These are phyloP conservation scores for Uropetala carovei DNA, from an alignment of 2,888 invertebrate genomes.

Conservation along the genomic window DNA sequence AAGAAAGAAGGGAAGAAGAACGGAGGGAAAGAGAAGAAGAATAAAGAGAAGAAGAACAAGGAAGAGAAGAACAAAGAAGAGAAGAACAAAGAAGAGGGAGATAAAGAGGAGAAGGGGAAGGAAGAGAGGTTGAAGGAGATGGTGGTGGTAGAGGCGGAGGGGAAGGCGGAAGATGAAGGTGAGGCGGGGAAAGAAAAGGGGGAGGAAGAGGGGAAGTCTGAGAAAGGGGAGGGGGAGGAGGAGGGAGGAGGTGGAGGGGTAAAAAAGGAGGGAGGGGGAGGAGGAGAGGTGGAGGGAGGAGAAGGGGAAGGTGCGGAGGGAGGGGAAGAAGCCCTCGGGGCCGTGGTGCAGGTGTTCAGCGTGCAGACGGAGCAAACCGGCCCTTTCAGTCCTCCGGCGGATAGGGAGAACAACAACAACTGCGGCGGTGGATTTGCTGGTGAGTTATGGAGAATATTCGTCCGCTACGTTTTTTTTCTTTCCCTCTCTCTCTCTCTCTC, in stretches of 20 bases:
- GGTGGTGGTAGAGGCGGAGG: background rate
- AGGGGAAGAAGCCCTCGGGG: background rate
- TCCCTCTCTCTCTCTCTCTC: background rate
- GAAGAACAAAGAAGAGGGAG: background rate
- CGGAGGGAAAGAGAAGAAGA: background rate
- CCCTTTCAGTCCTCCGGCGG: background rate
- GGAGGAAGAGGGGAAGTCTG: background rate
- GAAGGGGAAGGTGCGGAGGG: background rate
- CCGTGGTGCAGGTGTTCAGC: background rate
- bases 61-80: background rate
- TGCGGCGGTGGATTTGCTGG: constrained; percentile 35
- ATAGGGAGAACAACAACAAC: constrained; percentile 2
- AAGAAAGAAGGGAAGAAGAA: background rate
- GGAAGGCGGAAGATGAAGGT: background rate
- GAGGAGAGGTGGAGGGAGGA: background rate
- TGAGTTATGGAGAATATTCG: constrained; percentile 6
- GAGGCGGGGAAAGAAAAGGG: background rate
- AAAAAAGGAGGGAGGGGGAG: background rate
- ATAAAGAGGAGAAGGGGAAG: background rate
- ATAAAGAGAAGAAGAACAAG: background rate
- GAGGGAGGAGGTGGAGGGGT: background rate
- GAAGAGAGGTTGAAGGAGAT: background rate
- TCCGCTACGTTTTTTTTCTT: background rate
- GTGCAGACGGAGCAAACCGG: background rate
- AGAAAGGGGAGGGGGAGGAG: constrained; percentile 18